Evolutionary conservation across 2,888 invertebrate species (phyloP), one percentile per base, ranked within the genome.

Genomic region (Melitaea athalia): DNA sequence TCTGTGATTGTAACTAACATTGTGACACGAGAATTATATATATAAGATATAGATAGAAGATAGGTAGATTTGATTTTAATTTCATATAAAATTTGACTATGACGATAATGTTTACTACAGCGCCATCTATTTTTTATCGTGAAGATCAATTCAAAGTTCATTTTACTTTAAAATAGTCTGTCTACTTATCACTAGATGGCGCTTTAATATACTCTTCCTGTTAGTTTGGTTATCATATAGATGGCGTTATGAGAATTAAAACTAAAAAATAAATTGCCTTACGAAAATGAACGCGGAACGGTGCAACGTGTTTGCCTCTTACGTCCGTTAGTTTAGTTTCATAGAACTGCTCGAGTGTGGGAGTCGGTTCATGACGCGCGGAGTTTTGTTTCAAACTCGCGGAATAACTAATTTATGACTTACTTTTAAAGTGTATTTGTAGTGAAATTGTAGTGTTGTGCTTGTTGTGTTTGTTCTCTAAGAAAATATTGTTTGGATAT

Each of bases 371-470:
- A 78, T 77, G 72, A 72, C 72, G 75, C 64, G 77, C 75, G 71
- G 72, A 75, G 81, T 82, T 79, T 75, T 76, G 77, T 81, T 77
- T 66, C 68, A 78, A 85, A 84, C 85, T 86, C 90, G 86, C 90
- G 91, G 76, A 82, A 80, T 82, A 89, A 88, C 87, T 89, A 87
- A 84, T 80, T 83, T 81, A 75, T 80, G 72, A 83, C 75, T 77
- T 81, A 84, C 80, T 85, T 83, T 81, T 74, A 52, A 70, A 77
- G 85, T 83, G 81, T 71, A 78, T 76, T 74, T 77, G 80, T 84
- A 78, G 75, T 83, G 81, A 78, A 64, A 79, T 79, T 74, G 73
- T 75, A 77, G 82, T 81, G 83, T 76, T 75, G 77, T 79, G 84
- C 78, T 84, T 80, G 76, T 77, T 72, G 76, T 79, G 81, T 77